These are phyloP conservation scores for Neocrepidodera transversa DNA, from an alignment of 2,888 invertebrate species.

Conservation along the genomic window DNA sequence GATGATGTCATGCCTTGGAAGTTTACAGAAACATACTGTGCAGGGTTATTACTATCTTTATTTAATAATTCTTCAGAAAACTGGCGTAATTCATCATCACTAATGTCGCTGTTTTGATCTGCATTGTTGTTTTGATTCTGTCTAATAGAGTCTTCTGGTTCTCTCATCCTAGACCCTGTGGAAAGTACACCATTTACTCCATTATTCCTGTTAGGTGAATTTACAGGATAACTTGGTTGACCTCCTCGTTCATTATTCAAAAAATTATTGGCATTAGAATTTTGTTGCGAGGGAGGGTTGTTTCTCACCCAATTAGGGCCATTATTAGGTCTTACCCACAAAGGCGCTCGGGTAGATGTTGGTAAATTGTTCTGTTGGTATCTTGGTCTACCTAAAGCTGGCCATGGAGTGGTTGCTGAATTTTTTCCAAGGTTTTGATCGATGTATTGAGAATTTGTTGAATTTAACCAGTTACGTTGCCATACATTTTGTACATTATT, in stretches of 20 bases:
- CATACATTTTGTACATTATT: slow-evolving; percentile 24
- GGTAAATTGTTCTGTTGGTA: slow-evolving; percentile 24
- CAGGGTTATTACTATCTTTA: slow-evolving; percentile 78
- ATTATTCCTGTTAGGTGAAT: slow-evolving; percentile 6
- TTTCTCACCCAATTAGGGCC: slow-evolving; percentile 36
- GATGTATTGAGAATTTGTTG: slow-evolving; percentile 6
- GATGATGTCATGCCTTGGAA: slow-evolving; percentile 79
- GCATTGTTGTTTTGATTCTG: slow-evolving; percentile 5
- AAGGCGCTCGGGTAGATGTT: slow-evolving; percentile 23
- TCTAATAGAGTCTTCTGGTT: neutral
- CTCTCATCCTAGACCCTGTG: slow-evolving; percentile 23
- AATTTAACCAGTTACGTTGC: slow-evolving; percentile 18
- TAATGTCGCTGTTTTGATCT: slow-evolving; percentile 15
- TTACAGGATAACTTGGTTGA: neutral
- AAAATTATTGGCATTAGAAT: slow-evolving; percentile 30
- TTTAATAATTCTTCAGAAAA: slow-evolving; percentile 75
- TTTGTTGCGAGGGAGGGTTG: slow-evolving; percentile 14
- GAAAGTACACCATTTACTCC: slow-evolving; percentile 23
- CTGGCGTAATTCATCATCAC: slow-evolving; percentile 63
- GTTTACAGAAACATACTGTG: slow-evolving; percentile 73
- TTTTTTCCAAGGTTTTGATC: slow-evolving; percentile 29
- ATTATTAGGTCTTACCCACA: slow-evolving; percentile 34
- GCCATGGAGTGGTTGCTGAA: slow-evolving; percentile 48
- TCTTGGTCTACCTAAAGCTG: slow-evolving; percentile 42
- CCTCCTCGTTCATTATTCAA: slow-evolving; percentile 31